Conservation (phyloP, 2,113 vertebrate species). For the Hippocampus abdominalis region DNA sequence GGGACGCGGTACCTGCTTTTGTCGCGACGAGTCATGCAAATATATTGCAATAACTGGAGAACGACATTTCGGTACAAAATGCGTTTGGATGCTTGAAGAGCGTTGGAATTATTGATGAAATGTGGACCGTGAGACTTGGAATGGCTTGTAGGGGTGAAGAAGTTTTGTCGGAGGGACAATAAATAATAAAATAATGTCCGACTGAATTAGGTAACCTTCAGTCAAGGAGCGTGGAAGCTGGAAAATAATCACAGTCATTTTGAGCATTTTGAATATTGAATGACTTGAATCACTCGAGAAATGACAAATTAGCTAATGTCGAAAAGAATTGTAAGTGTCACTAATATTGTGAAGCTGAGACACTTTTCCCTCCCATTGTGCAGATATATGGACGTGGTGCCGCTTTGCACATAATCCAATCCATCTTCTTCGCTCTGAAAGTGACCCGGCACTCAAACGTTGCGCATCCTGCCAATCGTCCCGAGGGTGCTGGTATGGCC, state of each 20-base stretch:
- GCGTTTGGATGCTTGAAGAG: neutral
- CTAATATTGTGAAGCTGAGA: neutral
- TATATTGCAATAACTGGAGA: neutral
- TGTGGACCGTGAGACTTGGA: neutral
- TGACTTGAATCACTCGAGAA: neutral
- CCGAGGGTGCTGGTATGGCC: conserved; percentile 83
- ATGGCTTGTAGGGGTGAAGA: neutral
- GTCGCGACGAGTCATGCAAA: neutral
- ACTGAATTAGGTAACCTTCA: too few relatives aligned
- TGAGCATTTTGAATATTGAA: neutral
- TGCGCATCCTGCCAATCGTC: conserved; percentile 62
- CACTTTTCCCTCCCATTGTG: neutral
- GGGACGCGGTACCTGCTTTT: neutral
- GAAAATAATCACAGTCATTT: neutral
- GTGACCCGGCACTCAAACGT: conserved; percentile 7
- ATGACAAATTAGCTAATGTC: neutral
- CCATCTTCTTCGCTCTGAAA: conserved; percentile 6
- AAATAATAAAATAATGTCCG: too few relatives aligned
- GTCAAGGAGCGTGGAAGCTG: neutral
- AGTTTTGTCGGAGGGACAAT: neutral
- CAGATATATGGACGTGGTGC: conserved; percentile 36
- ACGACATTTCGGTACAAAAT: too few relatives aligned
- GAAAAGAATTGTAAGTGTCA: neutral
- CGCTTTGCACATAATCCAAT: conserved; percentile 13
- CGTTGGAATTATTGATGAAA: neutral